A percentile compares a stretch with the other conserved stretches of the same genome.
Evolutionary conservation across 2,113 vertebrate genomes (phyloP).

Genomic region (Tiliqua scincoides): DNA sequence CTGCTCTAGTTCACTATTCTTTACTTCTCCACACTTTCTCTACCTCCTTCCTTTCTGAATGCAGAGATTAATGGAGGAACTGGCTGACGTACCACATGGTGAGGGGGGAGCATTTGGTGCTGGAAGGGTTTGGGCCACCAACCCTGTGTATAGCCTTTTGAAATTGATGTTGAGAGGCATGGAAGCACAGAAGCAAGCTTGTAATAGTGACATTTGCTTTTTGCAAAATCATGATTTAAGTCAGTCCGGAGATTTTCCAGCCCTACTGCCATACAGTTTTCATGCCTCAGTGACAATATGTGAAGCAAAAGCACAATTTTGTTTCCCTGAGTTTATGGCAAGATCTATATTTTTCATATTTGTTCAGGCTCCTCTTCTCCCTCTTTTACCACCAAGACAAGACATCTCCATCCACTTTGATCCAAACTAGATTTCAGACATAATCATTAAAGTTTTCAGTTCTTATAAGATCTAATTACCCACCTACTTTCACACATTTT

Average conservation of each 20-base stretch:
- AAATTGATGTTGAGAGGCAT: not conserved
- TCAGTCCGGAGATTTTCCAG: not conserved
- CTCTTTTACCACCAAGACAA: not conserved
- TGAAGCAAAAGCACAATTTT: not conserved
- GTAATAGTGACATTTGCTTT: not conserved
- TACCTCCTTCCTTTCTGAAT: too few species aligned
- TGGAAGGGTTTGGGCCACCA: too few species aligned
- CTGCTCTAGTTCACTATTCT: too few species aligned
- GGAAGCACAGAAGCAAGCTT: not conserved
- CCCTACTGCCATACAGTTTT: not conserved
- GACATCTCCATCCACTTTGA: slow-evolving; percentile 9
- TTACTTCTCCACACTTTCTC: too few species aligned
- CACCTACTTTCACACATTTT: slow-evolving; percentile 21
- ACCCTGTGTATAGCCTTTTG: not conserved
- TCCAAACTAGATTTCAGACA: slow-evolving; percentile 22
- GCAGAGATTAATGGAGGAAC: too few species aligned
- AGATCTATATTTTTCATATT: not conserved
- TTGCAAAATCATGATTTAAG: not conserved
- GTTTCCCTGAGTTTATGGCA: not conserved
- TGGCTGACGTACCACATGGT: too few species aligned
- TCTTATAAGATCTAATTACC: slow-evolving; percentile 36
- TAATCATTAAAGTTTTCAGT: slow-evolving; percentile 24
- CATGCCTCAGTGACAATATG: not conserved
- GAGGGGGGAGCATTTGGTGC: too few species aligned
- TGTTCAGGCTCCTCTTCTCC: not conserved